A percentile compares a stretch with the other conserved stretches of the same genome.
Conservation (phyloP, 2,797 vertebrate species). For the Meriones psammophilus region DNA sequence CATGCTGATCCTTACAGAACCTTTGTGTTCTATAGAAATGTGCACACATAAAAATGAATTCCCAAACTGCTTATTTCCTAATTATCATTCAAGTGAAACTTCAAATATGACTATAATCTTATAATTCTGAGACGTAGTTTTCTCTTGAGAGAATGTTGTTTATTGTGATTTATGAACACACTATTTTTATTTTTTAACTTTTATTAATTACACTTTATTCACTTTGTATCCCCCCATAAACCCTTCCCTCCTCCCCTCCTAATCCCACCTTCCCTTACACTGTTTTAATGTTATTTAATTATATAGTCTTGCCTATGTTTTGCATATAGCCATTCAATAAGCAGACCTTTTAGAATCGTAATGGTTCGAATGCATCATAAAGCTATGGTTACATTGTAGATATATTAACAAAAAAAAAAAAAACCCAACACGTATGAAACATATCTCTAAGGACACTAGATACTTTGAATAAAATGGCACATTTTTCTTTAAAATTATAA, state of each 20-base stretch:
- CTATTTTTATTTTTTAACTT: neutral
- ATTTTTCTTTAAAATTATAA: constrained; percentile 36
- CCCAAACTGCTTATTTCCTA: constrained; percentile 26
- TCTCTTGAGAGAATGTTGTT: constrained; percentile 58
- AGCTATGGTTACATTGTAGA: constrained; percentile 26
- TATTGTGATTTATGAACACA: constrained; percentile 58
- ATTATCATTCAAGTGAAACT: constrained; percentile 50
- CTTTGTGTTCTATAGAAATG: constrained; percentile 50
- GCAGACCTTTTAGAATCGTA: neutral
- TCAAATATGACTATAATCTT: constrained; percentile 44
- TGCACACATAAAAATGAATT: constrained; percentile 32
- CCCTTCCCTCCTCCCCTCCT: too few species aligned
- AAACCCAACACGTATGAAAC: neutral
- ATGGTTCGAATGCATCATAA: constrained; percentile 36
- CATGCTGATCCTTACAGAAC: constrained; percentile 33
- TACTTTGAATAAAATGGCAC: constrained; percentile 58
- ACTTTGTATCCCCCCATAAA: too few species aligned
- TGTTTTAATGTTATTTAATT: neutral
- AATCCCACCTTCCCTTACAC: neutral
- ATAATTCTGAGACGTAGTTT: constrained; percentile 42
- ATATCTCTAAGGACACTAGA: neutral
- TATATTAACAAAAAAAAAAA: constrained; percentile 32
- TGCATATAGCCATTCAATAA: constrained; percentile 42
- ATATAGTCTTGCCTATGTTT: neutral
- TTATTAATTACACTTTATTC: too few species aligned